These are phyloP conservation scores for Canis aureus DNA, from an alignment of 2,113 vertebrate species.

Conservation along the genomic window DNA sequence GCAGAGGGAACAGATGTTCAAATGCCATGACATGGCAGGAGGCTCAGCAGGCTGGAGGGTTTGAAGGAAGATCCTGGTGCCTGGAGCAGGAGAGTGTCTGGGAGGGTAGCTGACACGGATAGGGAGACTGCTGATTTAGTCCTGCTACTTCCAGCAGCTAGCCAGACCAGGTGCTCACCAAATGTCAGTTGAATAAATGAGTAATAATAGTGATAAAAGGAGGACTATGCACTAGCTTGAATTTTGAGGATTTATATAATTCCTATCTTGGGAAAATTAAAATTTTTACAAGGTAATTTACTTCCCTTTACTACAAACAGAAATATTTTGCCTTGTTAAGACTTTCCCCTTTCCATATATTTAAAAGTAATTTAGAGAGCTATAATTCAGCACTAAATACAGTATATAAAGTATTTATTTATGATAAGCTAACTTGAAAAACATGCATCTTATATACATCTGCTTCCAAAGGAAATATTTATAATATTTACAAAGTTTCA, in stretches of 20 bases:
- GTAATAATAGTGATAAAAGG: not conserved
- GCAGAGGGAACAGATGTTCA: not conserved
- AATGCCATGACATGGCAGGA: not conserved
- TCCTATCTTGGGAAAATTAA: constrained; percentile 56
- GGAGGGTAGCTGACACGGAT: not conserved
- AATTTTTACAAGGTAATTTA: constrained; percentile 57
- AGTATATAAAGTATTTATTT: constrained; percentile 61
- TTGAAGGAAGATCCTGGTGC: not conserved
- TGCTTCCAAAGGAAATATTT: constrained; percentile 48
- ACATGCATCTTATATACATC: not conserved
- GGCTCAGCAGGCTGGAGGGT: not conserved
- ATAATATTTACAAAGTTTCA: constrained; percentile 45
- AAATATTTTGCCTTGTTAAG: constrained; percentile 33
- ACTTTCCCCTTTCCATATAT: not conserved
- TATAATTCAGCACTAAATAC: constrained; percentile 59
- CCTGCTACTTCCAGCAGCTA: not conserved
- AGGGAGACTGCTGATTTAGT: not conserved
- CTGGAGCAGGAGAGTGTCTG: not conserved
- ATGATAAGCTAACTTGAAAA: constrained; percentile 54
- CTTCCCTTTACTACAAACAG: constrained; percentile 44
- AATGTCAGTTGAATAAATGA: not conserved
- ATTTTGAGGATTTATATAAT: constrained; percentile 22
- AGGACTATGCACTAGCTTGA: not conserved
- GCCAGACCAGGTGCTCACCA: not conserved
- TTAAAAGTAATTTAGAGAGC: constrained; percentile 58